Base-by-base conservation (phyloP, 2,888 invertebrate species). In the Diaperis boleti region DNA sequence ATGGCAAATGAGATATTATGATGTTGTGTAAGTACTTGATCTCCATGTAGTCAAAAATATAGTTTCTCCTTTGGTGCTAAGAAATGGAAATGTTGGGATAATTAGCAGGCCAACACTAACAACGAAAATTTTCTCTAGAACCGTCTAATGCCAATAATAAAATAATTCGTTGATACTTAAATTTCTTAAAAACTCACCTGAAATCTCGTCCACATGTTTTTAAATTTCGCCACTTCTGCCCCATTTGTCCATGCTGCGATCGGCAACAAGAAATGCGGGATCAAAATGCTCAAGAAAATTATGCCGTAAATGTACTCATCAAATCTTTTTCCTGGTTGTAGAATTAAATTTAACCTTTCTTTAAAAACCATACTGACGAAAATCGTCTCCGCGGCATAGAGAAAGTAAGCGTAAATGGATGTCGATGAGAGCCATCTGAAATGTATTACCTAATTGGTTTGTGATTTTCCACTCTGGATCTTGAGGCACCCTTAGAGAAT, bases 121-220 rank as follows among this genome's bases (percentile, higher is more conserved):
- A n/a, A n/a, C n/a, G n/a, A n/a, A n/a, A n/a, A n/a, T n/a, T n/a
- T n/a, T n/a, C n/a, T n/a, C n/a, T n/a, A n/a, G n/a, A n/a, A n/a
- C n/a, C n/a, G n/a, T n/a, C n/a, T n/a, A n/a, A n/a, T n/a, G n/a
- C n/a, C n/a, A n/a, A n/a, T n/a, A n/a, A n/a, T n/a, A n/a, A n/a
- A n/a, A n/a, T n/a, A n/a, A n/a, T n/a, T n/a, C n/a, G n/a, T n/a
- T n/a, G n/a, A 20, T 20, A 20, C 4, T 26, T 26, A n/a, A 6
- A 20, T 20, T 20, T 20, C 20, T 20, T 20, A 4, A 20, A n/a
- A n/a, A 10, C 11, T 49, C 74, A 89, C 87, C 83, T 90, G 90
- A 79, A 90, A 90, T 77, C 87, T 87, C 0, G 90, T 90, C 90
- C 90, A 91, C 90, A 91, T 90, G 72, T 91, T 89, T 79, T 90